Evolutionary conservation across 2,888 invertebrate genomes (phyloP).

Genomic region (Caenorhabditis angaria): DNA sequence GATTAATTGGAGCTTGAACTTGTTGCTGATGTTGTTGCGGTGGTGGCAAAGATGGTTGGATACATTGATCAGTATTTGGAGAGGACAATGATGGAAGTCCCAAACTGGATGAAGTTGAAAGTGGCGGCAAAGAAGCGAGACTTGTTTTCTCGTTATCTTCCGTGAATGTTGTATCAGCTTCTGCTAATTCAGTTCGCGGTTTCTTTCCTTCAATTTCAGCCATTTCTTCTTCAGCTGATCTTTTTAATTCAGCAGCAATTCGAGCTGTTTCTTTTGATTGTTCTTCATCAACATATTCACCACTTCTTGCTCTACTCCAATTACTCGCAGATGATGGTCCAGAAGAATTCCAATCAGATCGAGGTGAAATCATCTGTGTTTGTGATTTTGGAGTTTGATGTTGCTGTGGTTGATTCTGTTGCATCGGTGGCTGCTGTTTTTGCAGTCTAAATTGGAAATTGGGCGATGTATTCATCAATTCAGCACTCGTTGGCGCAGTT

Average conservation of each 20-base stretch:
- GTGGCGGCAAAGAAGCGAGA: neutral
- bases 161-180: conserved; percentile 45
- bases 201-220: conserved; percentile 14
- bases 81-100: conserved; percentile 22
- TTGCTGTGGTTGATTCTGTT: neutral
- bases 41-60: conserved; percentile 3
- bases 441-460: neutral
- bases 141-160: conserved; percentile 26
- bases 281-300: conserved; percentile 30
- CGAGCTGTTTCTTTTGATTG: conserved; percentile 32
- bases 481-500: conserved; percentile 1
- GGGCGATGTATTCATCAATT: neutral
- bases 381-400: neutral
- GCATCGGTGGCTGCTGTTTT: neutral
- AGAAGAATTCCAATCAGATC: neutral
- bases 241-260: conserved; percentile 44
- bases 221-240: conserved; percentile 33
- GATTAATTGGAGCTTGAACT: neutral
- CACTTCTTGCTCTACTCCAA: conserved; percentile 8
- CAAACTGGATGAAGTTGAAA: conserved; percentile 19
- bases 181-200: conserved; percentile 28
- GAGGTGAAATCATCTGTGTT: conserved; percentile 1
- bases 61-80: conserved; percentile 11
- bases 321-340: neutral
- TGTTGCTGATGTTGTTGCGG: neutral